Evolutionary conservation across 2,888 invertebrate species (phyloP), one percentile per base, ranked within the genome.

Genomic region (Andrena praecox): DNA sequence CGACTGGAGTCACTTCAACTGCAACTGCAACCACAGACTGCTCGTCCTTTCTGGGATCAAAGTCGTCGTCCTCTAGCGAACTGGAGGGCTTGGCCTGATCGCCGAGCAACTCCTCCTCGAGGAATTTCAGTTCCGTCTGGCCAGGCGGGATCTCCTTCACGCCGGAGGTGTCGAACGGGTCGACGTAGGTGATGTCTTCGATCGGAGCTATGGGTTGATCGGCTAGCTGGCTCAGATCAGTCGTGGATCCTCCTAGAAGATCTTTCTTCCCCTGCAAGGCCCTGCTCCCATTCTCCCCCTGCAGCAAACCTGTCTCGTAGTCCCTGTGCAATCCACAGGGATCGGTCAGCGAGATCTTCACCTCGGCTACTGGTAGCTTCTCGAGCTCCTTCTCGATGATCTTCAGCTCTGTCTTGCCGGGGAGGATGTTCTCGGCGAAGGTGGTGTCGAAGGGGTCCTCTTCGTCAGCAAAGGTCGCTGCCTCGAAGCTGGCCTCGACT

Each of bases 131-230:
- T 94, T 98, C 98, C 6, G 96, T 96, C 93, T 96, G 96, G 54
- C 97, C 97, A 0, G 97, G 97, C 73, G 96, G 96, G 62, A 96
- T 96, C 50, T 97, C 95, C 71, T 95, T 95, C 2, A 97, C 96
- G 48, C 96, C 95, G 0, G 98, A 97, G 0, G 98, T 98, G 91
- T 98, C 98, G 90, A 98, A 98, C 0, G 98, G 98, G 94, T 98
- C 98, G 72, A 96, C 96, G 90, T 96, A 95, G 71, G 96, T 96
- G 77, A 95, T 93, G 80, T 95, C 95, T 10, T 95, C 95, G 62
- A 95, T 94, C 0, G 97, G 97, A 81, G 95, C 95, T 70, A 97
- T 95, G 0, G 97, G 97, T 33, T 95, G 95, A 88, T 97, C 96
- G 0, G 95, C 95, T 74, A 97, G 94, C 89, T 96, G 95, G 20